These are phyloP conservation scores for Labeo rohita DNA, from an alignment of 2,113 vertebrate species.

Conservation along the genomic window DNA sequence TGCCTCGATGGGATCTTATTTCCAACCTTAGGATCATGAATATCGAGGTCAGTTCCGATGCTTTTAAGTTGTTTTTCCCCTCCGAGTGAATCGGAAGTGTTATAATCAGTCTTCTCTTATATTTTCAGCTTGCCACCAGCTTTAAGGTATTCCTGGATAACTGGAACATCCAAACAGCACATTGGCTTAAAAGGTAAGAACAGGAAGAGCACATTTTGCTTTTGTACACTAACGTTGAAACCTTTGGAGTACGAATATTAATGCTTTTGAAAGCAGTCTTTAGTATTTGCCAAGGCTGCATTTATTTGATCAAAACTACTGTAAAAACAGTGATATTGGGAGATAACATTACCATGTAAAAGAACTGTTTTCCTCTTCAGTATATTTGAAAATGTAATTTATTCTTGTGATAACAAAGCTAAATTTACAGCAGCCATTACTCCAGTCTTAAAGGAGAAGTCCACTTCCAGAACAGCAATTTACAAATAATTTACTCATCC, in stretches of 20 bases:
- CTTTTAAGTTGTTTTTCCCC: background rate
- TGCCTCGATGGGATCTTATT: constrained; percentile 87
- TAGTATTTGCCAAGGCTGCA: background rate
- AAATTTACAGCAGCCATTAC: background rate
- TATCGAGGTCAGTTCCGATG: constrained; percentile 83
- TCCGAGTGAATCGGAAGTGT: background rate
- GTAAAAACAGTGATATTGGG: background rate
- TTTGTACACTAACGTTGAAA: background rate
- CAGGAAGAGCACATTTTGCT: background rate
- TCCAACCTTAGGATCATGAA: constrained; percentile 91
- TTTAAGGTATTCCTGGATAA: constrained; percentile 98
- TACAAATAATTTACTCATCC: too few species aligned
- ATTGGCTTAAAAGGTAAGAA: constrained; percentile 92
- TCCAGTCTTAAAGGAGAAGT: background rate
- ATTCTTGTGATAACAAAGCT: background rate
- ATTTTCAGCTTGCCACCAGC: constrained; percentile 88
- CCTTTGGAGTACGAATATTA: background rate
- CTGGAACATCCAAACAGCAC: constrained; percentile 96
- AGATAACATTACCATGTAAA: background rate
- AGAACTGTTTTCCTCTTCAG: background rate
- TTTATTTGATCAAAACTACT: background rate
- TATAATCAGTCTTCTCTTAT: constrained; percentile 43
- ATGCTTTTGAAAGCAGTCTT: background rate
- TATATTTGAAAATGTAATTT: background rate
- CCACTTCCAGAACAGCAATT: too few species aligned